Conservation (phyloP, 2,888 invertebrate species). For the Gymnocheta viridis region DNA sequence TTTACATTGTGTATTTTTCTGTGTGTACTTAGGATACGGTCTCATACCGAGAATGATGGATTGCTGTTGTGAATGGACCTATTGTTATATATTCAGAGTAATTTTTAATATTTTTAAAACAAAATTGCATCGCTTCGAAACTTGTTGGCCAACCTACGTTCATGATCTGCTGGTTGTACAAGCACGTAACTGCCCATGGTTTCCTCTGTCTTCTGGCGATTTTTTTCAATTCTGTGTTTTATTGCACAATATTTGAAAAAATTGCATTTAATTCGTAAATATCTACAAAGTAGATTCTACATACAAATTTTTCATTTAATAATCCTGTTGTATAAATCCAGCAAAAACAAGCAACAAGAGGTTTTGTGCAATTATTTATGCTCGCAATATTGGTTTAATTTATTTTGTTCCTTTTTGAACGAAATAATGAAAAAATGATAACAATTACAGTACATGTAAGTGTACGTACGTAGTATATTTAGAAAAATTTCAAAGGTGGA, state of each 20-base stretch:
- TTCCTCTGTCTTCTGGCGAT: not conserved
- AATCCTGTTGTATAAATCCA: not conserved
- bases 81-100: too few species aligned
- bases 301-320: not conserved
- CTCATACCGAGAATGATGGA: too few species aligned
- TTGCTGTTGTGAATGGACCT: too few species aligned
- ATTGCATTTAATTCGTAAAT: not conserved
- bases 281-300: not conserved
- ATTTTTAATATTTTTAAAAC: too few species aligned
- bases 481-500: too few species aligned
- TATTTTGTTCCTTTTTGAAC: not conserved
- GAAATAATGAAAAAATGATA: not conserved
- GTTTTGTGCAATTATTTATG: not conserved
- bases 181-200: not conserved
- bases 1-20: too few species aligned
- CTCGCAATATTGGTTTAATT: not conserved
- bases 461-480: too few species aligned
- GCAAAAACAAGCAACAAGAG: not conserved
- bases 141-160: not conserved
- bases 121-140: not conserved
- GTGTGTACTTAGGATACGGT: too few species aligned
- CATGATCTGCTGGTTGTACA: not conserved
- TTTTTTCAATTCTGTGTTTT: not conserved
- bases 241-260: not conserved
- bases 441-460: not conserved